Evolutionary conservation across 2,113 vertebrate species (phyloP).

Genomic region (Ictidomys tridecemlineatus): DNA sequence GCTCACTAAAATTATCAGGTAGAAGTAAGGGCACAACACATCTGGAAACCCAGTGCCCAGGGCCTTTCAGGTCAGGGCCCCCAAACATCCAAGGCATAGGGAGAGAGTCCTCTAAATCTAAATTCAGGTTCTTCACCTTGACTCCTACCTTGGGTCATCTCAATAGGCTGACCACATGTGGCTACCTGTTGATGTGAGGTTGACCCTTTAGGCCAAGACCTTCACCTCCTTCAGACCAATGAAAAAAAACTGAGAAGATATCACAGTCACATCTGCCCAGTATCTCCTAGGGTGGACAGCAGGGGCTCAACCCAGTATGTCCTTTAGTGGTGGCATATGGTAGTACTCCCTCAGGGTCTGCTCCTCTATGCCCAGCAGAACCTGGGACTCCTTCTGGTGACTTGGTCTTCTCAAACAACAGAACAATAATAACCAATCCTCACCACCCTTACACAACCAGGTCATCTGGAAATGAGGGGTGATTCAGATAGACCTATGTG

Average conservation of each 20-base stretch:
- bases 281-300: not conserved
- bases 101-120: not conserved
- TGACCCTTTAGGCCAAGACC: not conserved
- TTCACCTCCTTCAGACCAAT: not conserved
- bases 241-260: not conserved
- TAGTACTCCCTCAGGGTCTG: not conserved
- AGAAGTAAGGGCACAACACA: not conserved
- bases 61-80: not conserved
- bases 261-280: not conserved
- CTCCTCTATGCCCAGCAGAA: not conserved
- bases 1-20: not conserved
- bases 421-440: not conserved
- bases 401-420: not conserved
- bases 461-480: not conserved
- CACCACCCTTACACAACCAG: not conserved
- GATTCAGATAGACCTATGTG: not conserved
- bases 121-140: not conserved
- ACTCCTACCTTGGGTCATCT: not conserved
- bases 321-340: not conserved
- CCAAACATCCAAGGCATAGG: not conserved
- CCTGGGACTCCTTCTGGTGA: not conserved
- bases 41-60: not conserved
- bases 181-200: not conserved
- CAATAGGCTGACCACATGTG: not conserved
- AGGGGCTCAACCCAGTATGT: not conserved